Evolutionary conservation across 2,113 vertebrate species (phyloP).

Genomic region (Equus quagga): DNA sequence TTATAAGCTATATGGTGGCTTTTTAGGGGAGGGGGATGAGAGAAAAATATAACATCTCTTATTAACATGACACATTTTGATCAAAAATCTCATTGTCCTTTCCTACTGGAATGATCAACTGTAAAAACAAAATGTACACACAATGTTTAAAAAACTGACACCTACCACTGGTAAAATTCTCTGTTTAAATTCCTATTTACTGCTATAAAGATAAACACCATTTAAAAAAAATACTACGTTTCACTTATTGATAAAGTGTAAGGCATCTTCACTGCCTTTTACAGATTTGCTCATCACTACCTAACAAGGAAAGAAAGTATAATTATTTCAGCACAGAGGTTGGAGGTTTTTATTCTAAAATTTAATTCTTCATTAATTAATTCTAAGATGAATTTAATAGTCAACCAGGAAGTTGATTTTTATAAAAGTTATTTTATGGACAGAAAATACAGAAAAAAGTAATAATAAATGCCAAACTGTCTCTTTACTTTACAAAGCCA

Average conservation of each 20-base stretch:
- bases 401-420: conserved; percentile 72
- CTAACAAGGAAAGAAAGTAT: conserved; percentile 49
- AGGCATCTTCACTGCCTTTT: conserved; percentile 60
- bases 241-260: conserved; percentile 53
- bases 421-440: conserved; percentile 72
- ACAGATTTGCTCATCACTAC: conserved; percentile 48
- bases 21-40: neutral
- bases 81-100: conserved; percentile 33
- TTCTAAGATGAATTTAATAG: conserved; percentile 76
- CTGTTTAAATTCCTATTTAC: conserved; percentile 62
- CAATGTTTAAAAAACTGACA: neutral
- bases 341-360: conserved; percentile 71
- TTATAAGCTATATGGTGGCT: neutral
- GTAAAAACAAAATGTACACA: neutral
- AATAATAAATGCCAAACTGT: conserved; percentile 68
- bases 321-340: conserved; percentile 52
- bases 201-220: conserved; percentile 59
- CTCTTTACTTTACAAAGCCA: conserved; percentile 69
- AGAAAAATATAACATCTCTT: neutral
- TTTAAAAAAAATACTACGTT: conserved; percentile 12
- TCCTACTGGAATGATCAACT: conserved; percentile 7
- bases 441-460: conserved; percentile 70
- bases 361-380: conserved; percentile 71
- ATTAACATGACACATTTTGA: conserved; percentile 46
- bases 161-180: conserved; percentile 40